Evolutionary conservation across 2,797 vertebrate genomes (phyloP).

Genomic region (Vultur gryphus): DNA sequence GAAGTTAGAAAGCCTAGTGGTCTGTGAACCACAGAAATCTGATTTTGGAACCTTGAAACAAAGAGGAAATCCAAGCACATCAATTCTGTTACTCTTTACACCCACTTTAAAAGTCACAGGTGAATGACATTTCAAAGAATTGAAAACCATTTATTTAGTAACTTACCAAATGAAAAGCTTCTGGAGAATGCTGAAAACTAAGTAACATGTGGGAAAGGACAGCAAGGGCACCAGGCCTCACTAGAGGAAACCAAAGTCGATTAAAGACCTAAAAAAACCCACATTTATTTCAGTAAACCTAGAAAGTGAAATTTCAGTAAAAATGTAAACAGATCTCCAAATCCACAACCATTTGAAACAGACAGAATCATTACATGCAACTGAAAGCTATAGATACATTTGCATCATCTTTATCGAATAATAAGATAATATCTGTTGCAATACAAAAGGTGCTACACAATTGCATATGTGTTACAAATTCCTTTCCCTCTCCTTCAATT

Average conservation of each 20-base stretch:
- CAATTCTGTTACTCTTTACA: not conserved
- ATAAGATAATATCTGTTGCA: not conserved
- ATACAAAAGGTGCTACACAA: not conserved
- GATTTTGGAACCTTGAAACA: not conserved
- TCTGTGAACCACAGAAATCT: not conserved
- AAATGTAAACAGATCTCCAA: not conserved
- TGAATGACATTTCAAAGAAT: not conserved
- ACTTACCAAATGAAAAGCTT: conserved; percentile 97
- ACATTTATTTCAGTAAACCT: not conserved
- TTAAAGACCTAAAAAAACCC: conserved; percentile 86
- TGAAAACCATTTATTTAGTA: not conserved
- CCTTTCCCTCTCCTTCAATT: not conserved
- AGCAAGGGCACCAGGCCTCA: conserved; percentile 91
- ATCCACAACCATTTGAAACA: not conserved
- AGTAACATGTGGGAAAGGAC: conserved; percentile 98
- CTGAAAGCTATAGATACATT: not conserved
- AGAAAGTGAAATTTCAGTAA: not conserved
- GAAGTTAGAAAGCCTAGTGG: not conserved
- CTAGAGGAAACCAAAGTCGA: conserved; percentile 96
- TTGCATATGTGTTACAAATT: not conserved
- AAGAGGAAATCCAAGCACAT: not conserved
- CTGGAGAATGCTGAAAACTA: conserved; percentile 98
- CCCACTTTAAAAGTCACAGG: not conserved
- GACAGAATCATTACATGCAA: not conserved
- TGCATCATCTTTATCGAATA: not conserved